These are phyloP conservation scores for Proterorhinus semilunaris DNA, from an alignment of 2,113 vertebrate species.

Conservation along the genomic window DNA sequence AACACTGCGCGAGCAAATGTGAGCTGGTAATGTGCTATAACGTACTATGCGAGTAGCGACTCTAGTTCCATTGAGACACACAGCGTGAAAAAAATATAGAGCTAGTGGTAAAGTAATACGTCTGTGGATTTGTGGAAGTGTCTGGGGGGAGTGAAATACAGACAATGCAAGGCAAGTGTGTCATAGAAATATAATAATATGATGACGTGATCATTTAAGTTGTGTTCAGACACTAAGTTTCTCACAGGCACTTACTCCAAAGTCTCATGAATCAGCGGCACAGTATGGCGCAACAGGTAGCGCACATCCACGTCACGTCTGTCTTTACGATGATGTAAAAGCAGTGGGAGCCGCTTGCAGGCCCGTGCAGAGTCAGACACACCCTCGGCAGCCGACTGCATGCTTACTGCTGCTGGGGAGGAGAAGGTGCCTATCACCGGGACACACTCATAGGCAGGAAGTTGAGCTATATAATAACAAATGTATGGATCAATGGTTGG, in stretches of 20 bases:
- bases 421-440: conserved; percentile 34
- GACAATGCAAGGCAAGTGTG: too few species aligned
- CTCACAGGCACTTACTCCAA: background rate
- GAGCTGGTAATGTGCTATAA: background rate
- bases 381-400: conserved; percentile 41
- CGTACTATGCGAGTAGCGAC: background rate
- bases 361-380: conserved; percentile 29
- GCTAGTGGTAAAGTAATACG: background rate
- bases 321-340: conserved; percentile 26
- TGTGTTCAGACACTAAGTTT: too few species aligned
- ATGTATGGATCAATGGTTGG: too few species aligned
- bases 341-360: conserved; percentile 12
- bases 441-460: conserved; percentile 16
- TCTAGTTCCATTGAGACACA: background rate
- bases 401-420: conserved; percentile 46
- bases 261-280: conserved; percentile 1
- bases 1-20: background rate
- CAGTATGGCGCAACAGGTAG: conserved; percentile 43
- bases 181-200: too few species aligned
- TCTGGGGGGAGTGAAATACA: too few species aligned
- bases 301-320: conserved; percentile 6
- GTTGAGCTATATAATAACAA: too few species aligned
- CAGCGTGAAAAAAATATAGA: background rate
- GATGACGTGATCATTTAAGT: too few species aligned
- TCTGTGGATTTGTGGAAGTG: too few species aligned